Conservation (phyloP, 2,113 vertebrate genomes). For the Spea bombifrons region DNA sequence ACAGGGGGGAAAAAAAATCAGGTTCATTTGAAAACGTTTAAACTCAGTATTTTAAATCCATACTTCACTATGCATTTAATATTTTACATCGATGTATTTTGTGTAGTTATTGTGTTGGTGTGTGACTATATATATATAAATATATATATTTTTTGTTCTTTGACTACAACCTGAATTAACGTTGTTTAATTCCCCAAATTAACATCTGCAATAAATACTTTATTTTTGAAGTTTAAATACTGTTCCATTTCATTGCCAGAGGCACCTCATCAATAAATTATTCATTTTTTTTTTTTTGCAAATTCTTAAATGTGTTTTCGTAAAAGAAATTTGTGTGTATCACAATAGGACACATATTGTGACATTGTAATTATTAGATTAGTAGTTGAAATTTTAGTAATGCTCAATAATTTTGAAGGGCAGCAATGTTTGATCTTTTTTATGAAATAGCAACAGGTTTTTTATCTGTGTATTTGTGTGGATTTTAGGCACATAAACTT, state of each 20-base stretch:
- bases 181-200: constrained; percentile 43
- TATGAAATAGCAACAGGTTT: no score
- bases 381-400: no score
- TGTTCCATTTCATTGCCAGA: constrained; percentile 10
- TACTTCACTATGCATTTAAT: constrained; percentile 6
- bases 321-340: no score
- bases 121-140: constrained; percentile 48
- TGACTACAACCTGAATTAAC: constrained; percentile 41
- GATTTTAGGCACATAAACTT: no score
- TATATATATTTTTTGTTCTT: constrained; percentile 44
- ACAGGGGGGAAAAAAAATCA: constrained; percentile 15
- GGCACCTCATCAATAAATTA: not conserved
- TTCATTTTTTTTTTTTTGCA: not conserved
- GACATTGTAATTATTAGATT: no score
- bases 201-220: constrained; percentile 68
- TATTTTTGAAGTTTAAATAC: constrained; percentile 69
- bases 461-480: no score
- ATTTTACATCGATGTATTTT: constrained; percentile 47
- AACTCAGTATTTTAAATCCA: constrained; percentile 11
- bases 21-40: constrained; percentile 31
- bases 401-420: no score
- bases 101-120: constrained; percentile 57
- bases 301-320: not conserved
- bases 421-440: no score
- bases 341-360: no score